phyloP scores from a whole-genome alignment of 2,888 invertebrate species.

The Cephus nigrinus region DNA sequence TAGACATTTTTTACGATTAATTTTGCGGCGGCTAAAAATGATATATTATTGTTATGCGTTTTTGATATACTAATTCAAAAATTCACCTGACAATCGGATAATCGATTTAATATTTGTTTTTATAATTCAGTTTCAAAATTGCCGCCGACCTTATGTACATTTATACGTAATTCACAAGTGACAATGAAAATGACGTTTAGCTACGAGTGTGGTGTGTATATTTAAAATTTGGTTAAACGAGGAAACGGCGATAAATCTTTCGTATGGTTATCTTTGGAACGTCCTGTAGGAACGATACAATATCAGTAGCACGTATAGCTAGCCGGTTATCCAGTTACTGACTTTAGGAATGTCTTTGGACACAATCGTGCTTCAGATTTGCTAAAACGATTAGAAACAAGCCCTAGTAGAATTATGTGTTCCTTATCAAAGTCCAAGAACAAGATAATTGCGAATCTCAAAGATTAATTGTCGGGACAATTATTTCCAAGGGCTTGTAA shows the following conservation, averaged over 20 bases:
- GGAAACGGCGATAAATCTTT: no score
- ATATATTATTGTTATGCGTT: neutral
- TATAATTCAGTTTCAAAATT: no score
- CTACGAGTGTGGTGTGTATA: no score
- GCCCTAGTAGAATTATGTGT: neutral
- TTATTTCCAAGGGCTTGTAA: neutral
- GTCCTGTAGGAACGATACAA: conserved; percentile 5
- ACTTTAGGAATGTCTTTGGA: neutral
- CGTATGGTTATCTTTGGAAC: no score
- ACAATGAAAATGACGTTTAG: no score
- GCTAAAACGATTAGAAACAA: neutral
- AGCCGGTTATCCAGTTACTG: neutral
- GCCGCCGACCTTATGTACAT: no score
- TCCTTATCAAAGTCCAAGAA: neutral
- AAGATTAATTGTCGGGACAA: neutral
- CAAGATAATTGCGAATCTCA: neutral
- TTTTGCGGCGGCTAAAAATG: neutral
- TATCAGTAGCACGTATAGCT: conserved; percentile 3
- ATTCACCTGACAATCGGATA: no score
- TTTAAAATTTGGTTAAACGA: no score
- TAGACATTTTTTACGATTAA: neutral
- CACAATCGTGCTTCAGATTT: neutral
- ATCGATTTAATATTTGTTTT: no score
- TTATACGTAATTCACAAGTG: no score
- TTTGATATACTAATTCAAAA: neutral